Percentiles rank a stretch among this genome's conserved stretches.
Conservation (phyloP, 2,113 vertebrate species). For the Brevimyrus niger region DNA sequence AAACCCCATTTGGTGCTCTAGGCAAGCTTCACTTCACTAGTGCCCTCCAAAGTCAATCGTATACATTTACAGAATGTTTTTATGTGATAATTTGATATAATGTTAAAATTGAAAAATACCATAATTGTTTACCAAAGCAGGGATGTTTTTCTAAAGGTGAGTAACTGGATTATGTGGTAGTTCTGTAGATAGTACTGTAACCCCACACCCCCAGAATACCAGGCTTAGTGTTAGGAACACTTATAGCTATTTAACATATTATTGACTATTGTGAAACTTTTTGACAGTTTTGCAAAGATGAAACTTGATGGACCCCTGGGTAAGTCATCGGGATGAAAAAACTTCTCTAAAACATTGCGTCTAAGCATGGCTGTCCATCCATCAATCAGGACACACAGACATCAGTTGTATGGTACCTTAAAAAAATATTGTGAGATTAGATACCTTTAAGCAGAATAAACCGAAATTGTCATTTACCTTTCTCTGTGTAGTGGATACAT, state of each 20-base stretch:
- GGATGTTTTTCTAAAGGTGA: neutral
- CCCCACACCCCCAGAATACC: neutral
- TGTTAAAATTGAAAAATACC: neutral
- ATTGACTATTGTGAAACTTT: neutral
- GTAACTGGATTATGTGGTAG: neutral
- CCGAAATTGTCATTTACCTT: constrained; percentile 3
- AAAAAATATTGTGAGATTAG: too few species aligned
- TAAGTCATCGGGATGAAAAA: neutral
- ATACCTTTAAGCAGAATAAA: neutral
- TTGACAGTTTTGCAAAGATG: neutral
- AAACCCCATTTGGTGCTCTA: neutral
- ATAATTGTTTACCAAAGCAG: neutral
- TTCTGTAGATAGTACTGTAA: neutral
- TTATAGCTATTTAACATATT: neutral
- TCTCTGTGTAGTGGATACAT: constrained; percentile 26
- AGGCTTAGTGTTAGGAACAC: neutral
- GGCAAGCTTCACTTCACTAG: neutral
- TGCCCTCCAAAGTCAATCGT: neutral
- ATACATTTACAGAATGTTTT: neutral
- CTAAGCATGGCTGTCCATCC: neutral
- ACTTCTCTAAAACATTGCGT: neutral
- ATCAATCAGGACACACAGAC: neutral
- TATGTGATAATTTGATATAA: neutral
- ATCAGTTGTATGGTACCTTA: neutral
- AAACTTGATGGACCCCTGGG: neutral